Evolutionary conservation across 1,140 invertebrate genomes (phyloP).

Genomic region (Macrocentrus cingulum): DNA sequence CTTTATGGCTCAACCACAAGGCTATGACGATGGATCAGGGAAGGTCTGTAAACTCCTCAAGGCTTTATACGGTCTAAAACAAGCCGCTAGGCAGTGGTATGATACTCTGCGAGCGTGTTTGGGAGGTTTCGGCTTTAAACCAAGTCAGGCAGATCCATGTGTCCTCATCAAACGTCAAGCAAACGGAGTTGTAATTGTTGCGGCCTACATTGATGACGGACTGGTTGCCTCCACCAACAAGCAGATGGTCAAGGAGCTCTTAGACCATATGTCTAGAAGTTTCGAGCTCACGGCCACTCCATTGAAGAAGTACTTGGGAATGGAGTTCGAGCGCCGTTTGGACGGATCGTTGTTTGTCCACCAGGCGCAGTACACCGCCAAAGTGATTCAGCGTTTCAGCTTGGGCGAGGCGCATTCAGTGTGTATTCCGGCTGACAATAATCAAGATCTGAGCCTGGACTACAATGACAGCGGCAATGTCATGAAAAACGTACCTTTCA

Average conservation of each 20-base stretch:
- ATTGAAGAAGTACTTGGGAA: slow-evolving; percentile 36
- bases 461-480: not conserved
- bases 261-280: slow-evolving; percentile 19
- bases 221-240: slow-evolving; percentile 35
- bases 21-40: slow-evolving; percentile 31
- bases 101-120: slow-evolving; percentile 24
- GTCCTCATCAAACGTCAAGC: slow-evolving; percentile 21
- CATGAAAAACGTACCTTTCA: slow-evolving; percentile 30
- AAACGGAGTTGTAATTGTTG: slow-evolving; percentile 46
- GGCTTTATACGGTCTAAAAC: slow-evolving; percentile 47
- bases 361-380: slow-evolving; percentile 12
- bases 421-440: slow-evolving; percentile 22
- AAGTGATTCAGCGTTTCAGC: slow-evolving; percentile 9
- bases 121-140: slow-evolving; percentile 28
- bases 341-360: slow-evolving; percentile 17
- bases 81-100: slow-evolving; percentile 44
- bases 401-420: slow-evolving; percentile 12
- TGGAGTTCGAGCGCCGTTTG: slow-evolving; percentile 31
- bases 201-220: slow-evolving; percentile 59
- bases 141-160: slow-evolving; percentile 33
- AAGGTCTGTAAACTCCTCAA: slow-evolving; percentile 40
- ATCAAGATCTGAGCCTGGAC: slow-evolving; percentile 16
- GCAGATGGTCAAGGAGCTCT: slow-evolving; percentile 30
- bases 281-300: slow-evolving; percentile 15
- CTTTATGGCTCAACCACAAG: slow-evolving; percentile 45